Percentiles rank a stretch among this genome's conserved stretches.
Evolutionary conservation across 2,797 vertebrate genomes (phyloP).

Genomic region (Lithobates pipiens): DNA sequence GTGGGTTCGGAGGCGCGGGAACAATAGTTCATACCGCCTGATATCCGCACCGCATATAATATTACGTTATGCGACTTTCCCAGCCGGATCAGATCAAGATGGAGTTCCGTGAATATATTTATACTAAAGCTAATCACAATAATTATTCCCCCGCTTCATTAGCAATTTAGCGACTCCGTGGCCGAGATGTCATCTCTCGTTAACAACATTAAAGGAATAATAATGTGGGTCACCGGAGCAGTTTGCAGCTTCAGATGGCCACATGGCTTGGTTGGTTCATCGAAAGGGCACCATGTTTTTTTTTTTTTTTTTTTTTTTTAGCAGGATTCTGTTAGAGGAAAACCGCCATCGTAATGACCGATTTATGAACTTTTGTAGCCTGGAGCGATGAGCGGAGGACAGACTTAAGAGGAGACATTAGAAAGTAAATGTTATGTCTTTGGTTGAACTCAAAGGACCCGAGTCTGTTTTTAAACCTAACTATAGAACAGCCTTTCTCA

Average conservation of each 20-base stretch:
- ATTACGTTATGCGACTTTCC: not conserved
- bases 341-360: conserved; percentile 34
- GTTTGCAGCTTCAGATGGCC: conserved; percentile 37
- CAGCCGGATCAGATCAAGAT: conserved; percentile 23
- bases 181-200: conserved; percentile 52
- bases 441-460: no score
- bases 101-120: conserved; percentile 46
- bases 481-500: no score
- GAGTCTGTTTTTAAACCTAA: no score
- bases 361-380: not conserved
- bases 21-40: no score
- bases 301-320: conserved; percentile 1
- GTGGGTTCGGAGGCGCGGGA: no score
- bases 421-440: not conserved
- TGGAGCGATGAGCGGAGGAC: not conserved
- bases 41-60: no score
- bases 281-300: conserved; percentile 18
- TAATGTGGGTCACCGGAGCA: conserved; percentile 46
- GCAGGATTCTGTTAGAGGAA: not conserved
- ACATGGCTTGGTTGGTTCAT: conserved; percentile 24
- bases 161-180: conserved; percentile 45
- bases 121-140: conserved; percentile 58
- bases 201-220: conserved; percentile 50
- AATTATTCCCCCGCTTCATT: conserved; percentile 58
- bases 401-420: not conserved